Base-by-base conservation (phyloP, 2,888 invertebrate species). In the Hemaris fuciformis region DNA sequence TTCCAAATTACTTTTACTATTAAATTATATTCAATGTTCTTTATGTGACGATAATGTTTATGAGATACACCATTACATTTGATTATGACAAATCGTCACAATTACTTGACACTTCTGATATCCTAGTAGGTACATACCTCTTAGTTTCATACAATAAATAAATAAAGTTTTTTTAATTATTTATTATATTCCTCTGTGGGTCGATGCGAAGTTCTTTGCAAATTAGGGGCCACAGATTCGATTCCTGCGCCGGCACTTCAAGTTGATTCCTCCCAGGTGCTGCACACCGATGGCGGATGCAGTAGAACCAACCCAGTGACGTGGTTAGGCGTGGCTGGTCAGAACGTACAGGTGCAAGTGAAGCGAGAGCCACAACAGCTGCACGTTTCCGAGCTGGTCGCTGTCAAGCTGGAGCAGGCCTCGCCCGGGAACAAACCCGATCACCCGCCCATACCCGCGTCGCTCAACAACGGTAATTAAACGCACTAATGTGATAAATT, bases 241-340 rank as follows among this genome's bases (percentile, higher is more conserved):
- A n/a, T n/a, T n/a, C n/a, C n/a, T n/a, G n/a, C n/a, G n/a, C n/a
- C n/a, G n/a, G n/a, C n/a, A n/a, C n/a, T 59, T 46, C 8, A 23
- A 18, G n/a, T 15, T 31, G 0, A n/a, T 7, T 42, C 20, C n/a
- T n/a, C 20, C 61, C 66, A 91, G 91, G 80, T 91, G n/a, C 80
- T 90, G 62, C 91, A 91, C 74, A 78, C 91, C 31, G 94, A 94
- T 70, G 93, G 94, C 61, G 95, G 95, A 1, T 96, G 95, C 81
- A 95, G 95, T 79, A 90, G 95, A 56, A 95, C 95, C 8, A 94
- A 95, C 81, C 95, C 95, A 3, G 93, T 95, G 64, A 94, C 95
- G 62, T 95, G 95, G 95, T 82, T 85, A 18, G 91, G 91, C 15
- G 84, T 90, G 63, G 82, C 87, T 5, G 91, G 90, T 57, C 85